phyloP scores from a whole-genome alignment of 2,888 invertebrate species.

The Atrina japonica region DNA sequence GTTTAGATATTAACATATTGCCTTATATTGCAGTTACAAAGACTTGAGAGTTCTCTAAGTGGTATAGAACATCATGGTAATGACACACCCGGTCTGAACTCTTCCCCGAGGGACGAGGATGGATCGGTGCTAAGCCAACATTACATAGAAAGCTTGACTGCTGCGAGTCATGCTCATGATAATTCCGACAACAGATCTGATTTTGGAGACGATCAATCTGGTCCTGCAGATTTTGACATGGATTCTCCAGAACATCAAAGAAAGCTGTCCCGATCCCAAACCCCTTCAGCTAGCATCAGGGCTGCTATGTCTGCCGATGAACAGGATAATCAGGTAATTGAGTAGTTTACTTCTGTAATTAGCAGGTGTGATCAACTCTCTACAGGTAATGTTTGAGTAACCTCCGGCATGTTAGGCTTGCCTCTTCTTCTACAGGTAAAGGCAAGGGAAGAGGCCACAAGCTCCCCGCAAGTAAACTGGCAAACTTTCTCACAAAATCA shows the following conservation, averaged over 20 bases:
- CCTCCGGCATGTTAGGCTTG: no score
- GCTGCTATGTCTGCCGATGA: slow-evolving; percentile 41
- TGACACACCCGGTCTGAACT: slow-evolving; percentile 4
- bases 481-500: no score
- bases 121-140: slow-evolving; percentile 34
- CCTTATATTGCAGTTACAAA: slow-evolving; percentile 20
- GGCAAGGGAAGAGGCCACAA: no score
- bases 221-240: slow-evolving; percentile 24
- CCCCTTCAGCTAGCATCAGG: slow-evolving; percentile 47
- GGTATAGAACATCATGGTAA: slow-evolving; percentile 3
- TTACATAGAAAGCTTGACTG: slow-evolving; percentile 42
- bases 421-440: no score
- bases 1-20: background rate
- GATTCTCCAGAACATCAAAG: slow-evolving; percentile 48
- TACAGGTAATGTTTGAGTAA: no score
- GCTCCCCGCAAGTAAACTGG: no score
- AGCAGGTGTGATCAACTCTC: background rate
- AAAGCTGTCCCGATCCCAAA: slow-evolving; percentile 52
- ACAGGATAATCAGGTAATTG: slow-evolving; percentile 49
- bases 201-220: slow-evolving; percentile 27
- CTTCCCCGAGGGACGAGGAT: slow-evolving; percentile 21
- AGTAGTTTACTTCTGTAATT: background rate
- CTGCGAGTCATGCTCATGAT: slow-evolving; percentile 27
- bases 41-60: slow-evolving; percentile 25
- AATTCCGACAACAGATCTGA: slow-evolving; percentile 9